phyloP scores from a whole-genome alignment of 2,888 invertebrate genomes.

The Caenorhabditis imperialis region DNA sequence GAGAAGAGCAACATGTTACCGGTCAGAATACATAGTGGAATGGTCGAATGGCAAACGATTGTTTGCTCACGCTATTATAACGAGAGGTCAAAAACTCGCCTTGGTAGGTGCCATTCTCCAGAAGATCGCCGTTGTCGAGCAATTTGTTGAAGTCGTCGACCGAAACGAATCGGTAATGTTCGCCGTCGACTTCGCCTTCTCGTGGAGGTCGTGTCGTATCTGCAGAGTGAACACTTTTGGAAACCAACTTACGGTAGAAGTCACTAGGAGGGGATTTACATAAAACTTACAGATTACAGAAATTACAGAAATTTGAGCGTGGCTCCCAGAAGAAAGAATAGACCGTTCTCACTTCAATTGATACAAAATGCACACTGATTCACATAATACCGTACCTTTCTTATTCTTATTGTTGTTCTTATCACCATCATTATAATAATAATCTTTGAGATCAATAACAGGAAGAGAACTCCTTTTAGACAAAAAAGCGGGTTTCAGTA shows the following conservation, averaged over 20 bases:
- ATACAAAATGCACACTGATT: too few relatives aligned
- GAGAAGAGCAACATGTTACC: too few relatives aligned
- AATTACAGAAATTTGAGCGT: too few relatives aligned
- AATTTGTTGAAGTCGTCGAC: conserved; percentile 59
- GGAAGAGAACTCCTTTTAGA: conserved; percentile 46
- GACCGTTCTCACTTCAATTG: neutral
- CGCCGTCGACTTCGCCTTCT: conserved; percentile 82
- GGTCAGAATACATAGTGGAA: too few relatives aligned
- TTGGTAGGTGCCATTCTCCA: conserved; percentile 83
- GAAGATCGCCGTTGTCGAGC: conserved; percentile 80
- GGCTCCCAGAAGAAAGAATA: conserved; percentile 3
- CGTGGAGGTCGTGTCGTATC: conserved; percentile 82
- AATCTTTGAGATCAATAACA: conserved; percentile 23
- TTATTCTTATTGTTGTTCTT: too few relatives aligned
- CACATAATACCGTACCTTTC: too few relatives aligned
- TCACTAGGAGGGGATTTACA: too few relatives aligned
- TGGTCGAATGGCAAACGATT: neutral
- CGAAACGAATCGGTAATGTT: conserved; percentile 81
- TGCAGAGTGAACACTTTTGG: conserved; percentile 62
- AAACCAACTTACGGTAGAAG: too few relatives aligned
- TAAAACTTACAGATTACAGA: too few relatives aligned
- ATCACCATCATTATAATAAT: too few relatives aligned
- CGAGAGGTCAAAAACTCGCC: conserved; percentile 78
- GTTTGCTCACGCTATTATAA: too few relatives aligned
- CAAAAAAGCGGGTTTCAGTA: conserved; percentile 45